phyloP scores from a whole-genome alignment of 1,140 invertebrate genomes.

The Ceratina australensis region DNA sequence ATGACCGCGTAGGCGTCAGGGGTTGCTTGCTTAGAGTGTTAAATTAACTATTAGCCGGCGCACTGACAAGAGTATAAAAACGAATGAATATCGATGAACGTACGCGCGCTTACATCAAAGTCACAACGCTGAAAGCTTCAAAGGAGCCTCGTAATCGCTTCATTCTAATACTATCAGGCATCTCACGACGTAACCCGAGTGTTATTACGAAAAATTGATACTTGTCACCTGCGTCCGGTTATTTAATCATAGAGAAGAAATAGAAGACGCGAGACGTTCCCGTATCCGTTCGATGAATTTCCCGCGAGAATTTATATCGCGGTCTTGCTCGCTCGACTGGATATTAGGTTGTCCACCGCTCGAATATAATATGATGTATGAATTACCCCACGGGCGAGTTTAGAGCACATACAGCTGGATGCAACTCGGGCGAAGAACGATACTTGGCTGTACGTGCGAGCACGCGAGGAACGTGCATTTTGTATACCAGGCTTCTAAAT shows the following conservation, averaged over 20 bases:
- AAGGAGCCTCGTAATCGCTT: no score
- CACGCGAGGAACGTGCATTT: neutral
- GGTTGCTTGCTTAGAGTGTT: neutral
- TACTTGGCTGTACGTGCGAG: neutral
- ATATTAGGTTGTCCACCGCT: slow-evolving; percentile 13
- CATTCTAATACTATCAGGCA: no score
- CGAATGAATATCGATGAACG: no score
- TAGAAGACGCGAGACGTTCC: neutral
- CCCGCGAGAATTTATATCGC: slow-evolving; percentile 9
- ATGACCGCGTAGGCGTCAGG: neutral
- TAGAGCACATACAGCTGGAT: neutral
- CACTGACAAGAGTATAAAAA: neutral
- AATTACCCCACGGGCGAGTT: slow-evolving; percentile 16
- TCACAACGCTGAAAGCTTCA: neutral
- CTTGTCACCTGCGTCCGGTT: neutral
- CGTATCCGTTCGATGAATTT: slow-evolving; percentile 2
- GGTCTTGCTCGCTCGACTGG: neutral
- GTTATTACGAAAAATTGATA: neutral
- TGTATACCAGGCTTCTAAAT: no score
- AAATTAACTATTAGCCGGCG: neutral
- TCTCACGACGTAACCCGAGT: neutral
- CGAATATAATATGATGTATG: slow-evolving; percentile 1
- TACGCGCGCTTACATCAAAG: neutral
- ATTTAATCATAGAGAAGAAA: slow-evolving; percentile 17
- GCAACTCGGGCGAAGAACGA: neutral